These are phyloP conservation scores for Dasyornis broadbenti DNA, from an alignment of 2,113 vertebrate species.

Conservation along the genomic window DNA sequence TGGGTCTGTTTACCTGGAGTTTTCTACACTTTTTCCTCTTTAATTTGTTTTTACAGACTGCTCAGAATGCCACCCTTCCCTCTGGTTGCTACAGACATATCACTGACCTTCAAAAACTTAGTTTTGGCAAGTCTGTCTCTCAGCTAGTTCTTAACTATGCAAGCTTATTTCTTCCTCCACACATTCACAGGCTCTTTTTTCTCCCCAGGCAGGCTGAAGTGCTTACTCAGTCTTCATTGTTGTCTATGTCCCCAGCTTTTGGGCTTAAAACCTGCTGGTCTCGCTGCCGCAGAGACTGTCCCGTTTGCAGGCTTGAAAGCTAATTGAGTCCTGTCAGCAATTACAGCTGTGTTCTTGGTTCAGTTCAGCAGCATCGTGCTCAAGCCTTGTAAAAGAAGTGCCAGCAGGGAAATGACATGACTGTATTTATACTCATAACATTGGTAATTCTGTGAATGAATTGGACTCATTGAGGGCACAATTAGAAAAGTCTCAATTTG, in stretches of 20 bases:
- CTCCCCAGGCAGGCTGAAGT: neutral
- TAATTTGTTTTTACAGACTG: neutral
- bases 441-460: neutral
- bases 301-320: neutral
- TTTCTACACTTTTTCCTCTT: neutral
- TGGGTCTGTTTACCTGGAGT: neutral
- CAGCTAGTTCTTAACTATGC: neutral
- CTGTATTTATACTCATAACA: neutral
- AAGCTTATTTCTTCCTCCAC: neutral
- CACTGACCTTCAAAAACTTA: neutral
- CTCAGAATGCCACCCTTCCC: neutral
- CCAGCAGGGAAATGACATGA: neutral
- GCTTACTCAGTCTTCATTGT: neutral
- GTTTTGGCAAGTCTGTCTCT: neutral
- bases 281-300: neutral
- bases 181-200: neutral
- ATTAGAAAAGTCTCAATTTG: neutral
- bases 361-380: neutral
- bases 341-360: neutral
- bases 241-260: neutral
- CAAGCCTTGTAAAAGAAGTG: neutral
- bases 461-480: neutral
- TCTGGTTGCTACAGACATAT: neutral
- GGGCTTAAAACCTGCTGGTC: neutral
- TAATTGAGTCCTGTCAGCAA: neutral